Evolutionary conservation across 2,797 vertebrate species (phyloP), one percentile per base, ranked within the genome.

Genomic region (Capromys pilorides): DNA sequence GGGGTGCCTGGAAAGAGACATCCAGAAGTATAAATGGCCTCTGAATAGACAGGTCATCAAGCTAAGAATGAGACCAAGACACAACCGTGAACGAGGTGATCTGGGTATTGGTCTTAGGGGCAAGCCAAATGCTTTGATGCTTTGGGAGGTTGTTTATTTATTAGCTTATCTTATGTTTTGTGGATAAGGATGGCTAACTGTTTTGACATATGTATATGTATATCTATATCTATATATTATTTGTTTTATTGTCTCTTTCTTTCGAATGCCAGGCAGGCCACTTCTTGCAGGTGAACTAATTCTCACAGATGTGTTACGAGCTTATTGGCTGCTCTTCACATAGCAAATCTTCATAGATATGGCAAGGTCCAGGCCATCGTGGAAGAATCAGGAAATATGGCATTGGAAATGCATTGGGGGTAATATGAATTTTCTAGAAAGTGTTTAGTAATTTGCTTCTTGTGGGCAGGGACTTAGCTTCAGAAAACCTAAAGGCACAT

Each of bases 401-500:
- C 41, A 31, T 73, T 57, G 81, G 41, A 51, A 87, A 51, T 1
- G 1, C 57, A 45, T 10, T 10, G 5, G 13, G 5, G 1, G 1
- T 31, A 79, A 28, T 49, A 11, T 2, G 84, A 41, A 79, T 39
- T 82, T 93, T 90, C 49, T 67, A 41, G 33, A 3, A 51, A 10
- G 8, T 78, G 75, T 93, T 93, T 96, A 85, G 64, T 19, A 93
- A 95, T 82, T 94, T 69, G 26, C 83, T 86, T 95, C 54, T 87
- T 57, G 33, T 96, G 75, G 51, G 96, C 94, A 94, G 33, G 5
- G 1, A 84, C 77, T 96, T 95, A 91, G 90, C 93, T 94, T 96
- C 61, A 71, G 79, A 95, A 91, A 85, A 95, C 89, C 82, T 96
- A 96, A 97, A 97, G 86, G 79, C 79, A 86, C 77, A 80, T 97